These are phyloP conservation scores for Coendou prehensilis DNA, from an alignment of 2,797 vertebrate species.

Conservation along the genomic window DNA sequence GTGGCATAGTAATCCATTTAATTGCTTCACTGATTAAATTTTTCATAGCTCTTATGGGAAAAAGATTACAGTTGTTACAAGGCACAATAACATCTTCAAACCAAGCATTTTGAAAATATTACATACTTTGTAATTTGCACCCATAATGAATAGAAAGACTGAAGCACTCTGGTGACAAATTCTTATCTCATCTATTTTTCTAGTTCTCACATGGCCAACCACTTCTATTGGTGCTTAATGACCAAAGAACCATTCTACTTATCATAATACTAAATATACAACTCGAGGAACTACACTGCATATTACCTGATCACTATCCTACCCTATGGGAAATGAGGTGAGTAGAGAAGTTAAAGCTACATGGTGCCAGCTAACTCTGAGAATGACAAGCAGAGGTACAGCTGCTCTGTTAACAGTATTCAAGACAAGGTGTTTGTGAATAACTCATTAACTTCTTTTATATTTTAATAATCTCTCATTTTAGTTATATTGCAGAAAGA, in stretches of 20 bases:
- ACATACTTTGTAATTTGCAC: not conserved
- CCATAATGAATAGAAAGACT: not conserved
- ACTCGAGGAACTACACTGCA: not conserved
- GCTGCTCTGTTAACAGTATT: not conserved
- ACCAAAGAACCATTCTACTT: not conserved
- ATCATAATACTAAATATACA: constrained; percentile 31
- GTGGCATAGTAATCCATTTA: constrained; percentile 50
- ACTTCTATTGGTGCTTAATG: not conserved
- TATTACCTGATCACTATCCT: not conserved
- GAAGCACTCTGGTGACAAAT: constrained; percentile 35
- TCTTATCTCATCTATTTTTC: constrained; percentile 51
- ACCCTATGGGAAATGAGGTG: not conserved
- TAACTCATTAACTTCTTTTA: constrained; percentile 13
- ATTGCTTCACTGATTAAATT: constrained; percentile 59
- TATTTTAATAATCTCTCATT: constrained; percentile 17
- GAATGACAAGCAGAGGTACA: not conserved
- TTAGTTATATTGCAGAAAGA: constrained; percentile 31
- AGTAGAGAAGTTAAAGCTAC: not conserved
- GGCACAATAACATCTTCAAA: constrained; percentile 44
- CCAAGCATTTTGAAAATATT: not conserved
- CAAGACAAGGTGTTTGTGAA: constrained; percentile 49
- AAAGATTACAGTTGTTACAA: constrained; percentile 20
- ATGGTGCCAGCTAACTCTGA: not conserved
- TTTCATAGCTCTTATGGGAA: constrained; percentile 68
- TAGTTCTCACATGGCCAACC: constrained; percentile 48